Conservation (phyloP, 2,113 vertebrate genomes). For the Nothobranchius kuhntae region DNA sequence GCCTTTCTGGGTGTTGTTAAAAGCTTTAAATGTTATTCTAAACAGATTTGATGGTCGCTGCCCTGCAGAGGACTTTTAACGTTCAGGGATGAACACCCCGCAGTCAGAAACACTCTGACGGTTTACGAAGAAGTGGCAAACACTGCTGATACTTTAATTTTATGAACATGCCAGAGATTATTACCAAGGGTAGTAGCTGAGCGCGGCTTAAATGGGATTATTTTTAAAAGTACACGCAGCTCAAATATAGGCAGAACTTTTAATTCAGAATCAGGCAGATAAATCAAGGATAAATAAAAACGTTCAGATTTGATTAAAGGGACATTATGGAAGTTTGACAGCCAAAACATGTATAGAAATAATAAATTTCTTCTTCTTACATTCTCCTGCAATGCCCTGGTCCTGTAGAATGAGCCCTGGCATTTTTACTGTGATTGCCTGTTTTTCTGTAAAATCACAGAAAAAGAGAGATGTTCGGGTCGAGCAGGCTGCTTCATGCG, state of each 20-base stretch:
- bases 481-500: no score
- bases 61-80: conserved; percentile 54
- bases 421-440: no score
- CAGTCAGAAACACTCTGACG: conserved; percentile 46
- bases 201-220: not conserved
- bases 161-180: conserved; percentile 50
- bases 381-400: no score
- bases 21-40: conserved; percentile 67
- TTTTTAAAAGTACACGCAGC: conserved; percentile 3
- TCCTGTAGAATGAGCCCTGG: no score
- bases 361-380: no score
- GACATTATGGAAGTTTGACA: no score
- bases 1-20: conserved; percentile 74
- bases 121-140: conserved; percentile 52
- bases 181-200: conserved; percentile 16
- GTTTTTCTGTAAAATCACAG: no score
- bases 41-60: conserved; percentile 53
- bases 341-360: no score
- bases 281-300: no score
- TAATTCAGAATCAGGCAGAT: no score
- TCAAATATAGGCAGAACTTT: not conserved
- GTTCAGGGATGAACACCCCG: conserved; percentile 41
- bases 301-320: no score
- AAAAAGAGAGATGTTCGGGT: no score
- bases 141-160: conserved; percentile 53